Evolutionary conservation across 2,888 invertebrate species (phyloP).

Genomic region (Stenodera caucasica): DNA sequence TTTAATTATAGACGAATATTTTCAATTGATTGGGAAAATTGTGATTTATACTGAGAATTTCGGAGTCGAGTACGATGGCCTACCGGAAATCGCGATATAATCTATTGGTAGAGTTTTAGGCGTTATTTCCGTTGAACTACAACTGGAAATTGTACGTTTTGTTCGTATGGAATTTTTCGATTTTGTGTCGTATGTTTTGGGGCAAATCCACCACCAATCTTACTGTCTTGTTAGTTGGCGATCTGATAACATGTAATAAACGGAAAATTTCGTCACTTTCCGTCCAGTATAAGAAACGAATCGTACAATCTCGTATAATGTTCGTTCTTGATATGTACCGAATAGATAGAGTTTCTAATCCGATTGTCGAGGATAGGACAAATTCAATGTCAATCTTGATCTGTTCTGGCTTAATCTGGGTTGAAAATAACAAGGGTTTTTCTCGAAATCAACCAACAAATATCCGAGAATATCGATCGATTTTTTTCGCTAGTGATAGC

Average conservation of each 20-base stretch:
- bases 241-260: conserved; percentile 23
- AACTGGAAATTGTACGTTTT: conserved; percentile 28
- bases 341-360: conserved; percentile 39
- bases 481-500: too few species aligned
- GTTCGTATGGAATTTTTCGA: conserved; percentile 38
- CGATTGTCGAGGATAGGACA: conserved; percentile 44
- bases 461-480: not conserved
- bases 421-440: conserved; percentile 44
- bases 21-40: too few species aligned
- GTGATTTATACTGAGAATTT: too few species aligned
- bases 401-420: conserved; percentile 38
- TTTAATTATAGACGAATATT: too few species aligned
- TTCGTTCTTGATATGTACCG: conserved; percentile 31
- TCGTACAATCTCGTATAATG: conserved; percentile 14
- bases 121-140: conserved; percentile 39
- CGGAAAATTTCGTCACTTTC: conserved; percentile 22
- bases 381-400: conserved; percentile 48
- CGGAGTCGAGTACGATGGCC: too few species aligned
- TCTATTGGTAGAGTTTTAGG: conserved; percentile 38
- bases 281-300: conserved; percentile 4
- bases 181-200: conserved; percentile 34
- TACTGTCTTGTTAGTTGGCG: conserved; percentile 41
- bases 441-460: not conserved
- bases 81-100: conserved; percentile 44
- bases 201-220: conserved; percentile 38